A percentile compares a stretch with the other conserved stretches of the same genome.
Evolutionary conservation across 1,140 invertebrate genomes (phyloP).

Genomic region (Choristoneura fumiferana): DNA sequence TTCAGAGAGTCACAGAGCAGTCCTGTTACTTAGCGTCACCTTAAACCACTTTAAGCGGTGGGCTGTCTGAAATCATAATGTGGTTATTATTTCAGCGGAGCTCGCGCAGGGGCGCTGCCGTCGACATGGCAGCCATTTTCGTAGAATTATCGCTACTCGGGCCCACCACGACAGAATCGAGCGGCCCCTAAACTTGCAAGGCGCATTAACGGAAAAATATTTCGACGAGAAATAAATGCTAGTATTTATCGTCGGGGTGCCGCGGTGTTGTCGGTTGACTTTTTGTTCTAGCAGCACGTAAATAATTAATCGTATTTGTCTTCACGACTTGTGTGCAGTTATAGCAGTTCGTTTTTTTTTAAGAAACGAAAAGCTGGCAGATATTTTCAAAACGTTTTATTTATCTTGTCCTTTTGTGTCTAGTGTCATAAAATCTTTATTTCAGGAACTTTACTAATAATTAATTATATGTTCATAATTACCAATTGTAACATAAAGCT

Average conservation of each 20-base stretch:
- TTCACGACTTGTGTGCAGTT: background rate
- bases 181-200: slow-evolving; percentile 49
- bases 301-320: no score
- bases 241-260: background rate
- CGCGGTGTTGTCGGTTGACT: background rate
- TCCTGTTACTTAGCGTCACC: slow-evolving; percentile 48
- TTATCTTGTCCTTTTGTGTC: no score
- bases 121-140: slow-evolving; percentile 69
- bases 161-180: slow-evolving; percentile 57
- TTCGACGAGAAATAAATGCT: slow-evolving; percentile 11
- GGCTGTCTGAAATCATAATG: slow-evolving; percentile 69
- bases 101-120: slow-evolving; percentile 54
- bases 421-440: no score
- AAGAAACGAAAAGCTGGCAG: no score
- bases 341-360: background rate
- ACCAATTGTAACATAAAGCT: no score
- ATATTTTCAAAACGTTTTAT: no score
- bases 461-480: no score
- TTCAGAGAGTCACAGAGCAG: slow-evolving; percentile 45
- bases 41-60: slow-evolving; percentile 59
- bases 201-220: slow-evolving; percentile 61
- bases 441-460: no score
- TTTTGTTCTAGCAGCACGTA: background rate
- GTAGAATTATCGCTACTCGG: slow-evolving; percentile 69
- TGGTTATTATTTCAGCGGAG: slow-evolving; percentile 68